Base-by-base conservation (phyloP, 2,113 vertebrate species). In the Clarias batrachus region DNA sequence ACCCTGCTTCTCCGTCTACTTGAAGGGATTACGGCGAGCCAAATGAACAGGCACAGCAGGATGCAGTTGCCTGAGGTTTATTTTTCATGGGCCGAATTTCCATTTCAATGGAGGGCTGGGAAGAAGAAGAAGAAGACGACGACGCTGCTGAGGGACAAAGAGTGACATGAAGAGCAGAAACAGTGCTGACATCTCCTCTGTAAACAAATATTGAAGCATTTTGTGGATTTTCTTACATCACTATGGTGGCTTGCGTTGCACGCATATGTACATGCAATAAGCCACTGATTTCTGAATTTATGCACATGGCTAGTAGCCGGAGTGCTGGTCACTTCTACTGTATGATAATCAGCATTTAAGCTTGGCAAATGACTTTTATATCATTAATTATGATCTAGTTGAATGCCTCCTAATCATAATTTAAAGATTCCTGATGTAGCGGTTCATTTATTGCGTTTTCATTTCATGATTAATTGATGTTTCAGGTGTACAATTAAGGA, bases 31-130 rank as follows among this genome's bases (percentile, higher is more conserved):
- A 87, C 65, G 83, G 77, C 19, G 81, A 78, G 85, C 27, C 73
- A 68, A 74, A 88, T 85, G 84, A 90, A 88, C 27, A 56, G 25
- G 84, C 87, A 87, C 89, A 87, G 87, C 79, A 81, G 87, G 89
- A 83, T 60, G 63, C 85, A 59, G 65, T 71, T 66, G 79, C 87
- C 73, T 54, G 77, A 87, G 89, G 87, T 85, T 87, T 84, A 82
- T 83, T 74, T 88, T 84, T 80, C 76, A 12, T 65, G 80, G 57
- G 59, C 73, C 73, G 1, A 71, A 90, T 90, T 87, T 87, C 82
- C 89, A 88, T 90, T 88, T 90, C 89, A 84, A 82, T 86, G 77
- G 60, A 81, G 11, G 16, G 41, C 66, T 54, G 77, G 21, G 86
- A 79, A 71, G 82, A 86, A 84, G 81, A 65, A 21, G 25, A 41